phyloP scores from a whole-genome alignment of 1,140 invertebrate species.

The Armadillidium nasatum region DNA sequence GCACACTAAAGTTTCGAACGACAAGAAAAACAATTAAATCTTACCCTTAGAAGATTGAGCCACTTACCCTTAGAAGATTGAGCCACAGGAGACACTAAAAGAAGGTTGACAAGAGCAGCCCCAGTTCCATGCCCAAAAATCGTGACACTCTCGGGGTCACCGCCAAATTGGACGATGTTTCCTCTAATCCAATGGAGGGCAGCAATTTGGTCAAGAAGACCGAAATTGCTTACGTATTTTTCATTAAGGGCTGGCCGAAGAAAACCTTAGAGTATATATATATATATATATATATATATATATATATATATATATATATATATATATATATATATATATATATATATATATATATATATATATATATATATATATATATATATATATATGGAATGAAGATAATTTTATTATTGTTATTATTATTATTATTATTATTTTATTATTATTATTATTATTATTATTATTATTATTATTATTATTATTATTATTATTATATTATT shows the following conservation, averaged over 20 bases:
- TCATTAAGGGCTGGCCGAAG: constrained; percentile 67
- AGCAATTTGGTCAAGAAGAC: constrained; percentile 79
- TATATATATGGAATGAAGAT: not conserved
- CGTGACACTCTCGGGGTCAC: constrained; percentile 70
- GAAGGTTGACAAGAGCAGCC: constrained; percentile 81
- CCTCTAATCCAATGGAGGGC: constrained; percentile 77
- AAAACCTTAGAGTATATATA: constrained; percentile 76
- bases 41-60: too few relatives aligned
- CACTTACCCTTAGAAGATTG: constrained; percentile 37
- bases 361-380: constrained; percentile 1
- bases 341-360: constrained; percentile 18
- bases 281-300: constrained; percentile 18
- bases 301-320: constrained; percentile 12
- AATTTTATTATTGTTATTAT: too few relatives aligned
- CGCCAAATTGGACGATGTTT: constrained; percentile 54
- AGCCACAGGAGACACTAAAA: constrained; percentile 75
- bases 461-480: too few relatives aligned
- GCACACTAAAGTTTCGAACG: too few relatives aligned
- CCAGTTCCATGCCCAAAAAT: constrained; percentile 91
- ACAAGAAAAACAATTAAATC: too few relatives aligned
- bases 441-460: too few relatives aligned
- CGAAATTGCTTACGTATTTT: constrained; percentile 74
- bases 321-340: constrained; percentile 28
- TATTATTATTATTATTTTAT: too few relatives aligned
- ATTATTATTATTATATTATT: too few relatives aligned